These are phyloP conservation scores for Antheraea assamensis DNA, from an alignment of 2,888 invertebrate species.

Conservation along the genomic window DNA sequence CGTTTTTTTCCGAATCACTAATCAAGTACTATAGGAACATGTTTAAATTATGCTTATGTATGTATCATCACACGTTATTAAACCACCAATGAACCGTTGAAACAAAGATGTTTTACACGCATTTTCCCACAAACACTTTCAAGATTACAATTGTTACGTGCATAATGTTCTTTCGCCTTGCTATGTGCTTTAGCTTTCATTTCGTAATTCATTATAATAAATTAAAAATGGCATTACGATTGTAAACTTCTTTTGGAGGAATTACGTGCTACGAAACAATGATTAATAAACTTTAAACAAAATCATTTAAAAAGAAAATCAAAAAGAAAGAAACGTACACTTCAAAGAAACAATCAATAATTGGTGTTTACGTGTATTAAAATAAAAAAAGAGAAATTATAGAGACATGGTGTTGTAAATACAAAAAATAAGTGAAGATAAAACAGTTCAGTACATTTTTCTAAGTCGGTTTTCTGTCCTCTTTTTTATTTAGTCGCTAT, in stretches of 20 bases:
- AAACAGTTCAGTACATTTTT: no score
- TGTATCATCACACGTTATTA: background rate
- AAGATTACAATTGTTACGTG: constrained; percentile 46
- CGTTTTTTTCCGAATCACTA: no score
- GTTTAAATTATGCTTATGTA: background rate
- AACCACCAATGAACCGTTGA: constrained; percentile 23
- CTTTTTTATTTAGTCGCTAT: background rate
- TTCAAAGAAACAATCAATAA: background rate
- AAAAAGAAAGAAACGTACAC: background rate
- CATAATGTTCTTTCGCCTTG: constrained; percentile 39
- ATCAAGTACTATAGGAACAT: no score
- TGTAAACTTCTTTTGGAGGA: background rate
- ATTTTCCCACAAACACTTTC: constrained; percentile 60
- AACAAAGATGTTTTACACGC: constrained; percentile 37
- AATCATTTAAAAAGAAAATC: background rate
- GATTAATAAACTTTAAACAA: background rate
- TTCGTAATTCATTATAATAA: background rate
- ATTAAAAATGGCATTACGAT: background rate
- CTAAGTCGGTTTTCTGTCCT: no score
- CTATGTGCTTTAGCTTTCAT: constrained; percentile 11
- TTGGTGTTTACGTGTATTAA: no score
- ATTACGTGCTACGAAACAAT: background rate
- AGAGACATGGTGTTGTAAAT: no score
- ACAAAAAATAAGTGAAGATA: no score
- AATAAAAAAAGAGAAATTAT: no score